These are phyloP conservation scores for Talpa occidentalis DNA, from an alignment of 2,113 vertebrate species.

Conservation along the genomic window DNA sequence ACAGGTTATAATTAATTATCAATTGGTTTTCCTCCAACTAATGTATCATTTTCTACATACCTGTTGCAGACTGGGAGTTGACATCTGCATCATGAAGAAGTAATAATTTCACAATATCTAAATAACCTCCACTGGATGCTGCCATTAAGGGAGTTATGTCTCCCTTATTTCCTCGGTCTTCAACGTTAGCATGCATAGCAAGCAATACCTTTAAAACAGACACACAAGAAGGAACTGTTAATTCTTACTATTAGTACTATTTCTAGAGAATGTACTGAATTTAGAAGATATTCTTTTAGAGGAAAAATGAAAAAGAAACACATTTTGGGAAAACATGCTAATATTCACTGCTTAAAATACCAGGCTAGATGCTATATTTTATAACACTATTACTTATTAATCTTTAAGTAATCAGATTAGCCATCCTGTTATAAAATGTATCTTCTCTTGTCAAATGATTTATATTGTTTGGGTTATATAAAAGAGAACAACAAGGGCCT, in stretches of 20 bases:
- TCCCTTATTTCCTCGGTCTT: constrained; percentile 98
- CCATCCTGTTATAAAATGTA: constrained; percentile 32
- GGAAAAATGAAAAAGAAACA: constrained; percentile 58
- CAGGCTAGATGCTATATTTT: not conserved
- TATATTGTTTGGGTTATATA: constrained; percentile 31
- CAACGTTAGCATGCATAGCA: constrained; percentile 99
- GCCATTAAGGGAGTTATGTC: constrained; percentile 99
- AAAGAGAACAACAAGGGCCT: constrained; percentile 42
- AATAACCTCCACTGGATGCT: constrained; percentile 98
- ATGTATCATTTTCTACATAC: constrained; percentile 83
- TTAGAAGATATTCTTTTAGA: constrained; percentile 37
- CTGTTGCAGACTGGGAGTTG: constrained; percentile 98
- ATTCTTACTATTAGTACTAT: constrained; percentile 39
- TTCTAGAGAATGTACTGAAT: constrained; percentile 56
- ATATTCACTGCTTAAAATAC: constrained; percentile 28
- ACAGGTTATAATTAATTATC: not conserved
- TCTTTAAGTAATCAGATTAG: constrained; percentile 39
- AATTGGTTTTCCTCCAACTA: constrained; percentile 16
- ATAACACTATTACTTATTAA: not conserved
- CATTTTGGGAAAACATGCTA: constrained; percentile 41
- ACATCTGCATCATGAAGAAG: constrained; percentile 98
- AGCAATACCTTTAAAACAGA: constrained; percentile 92
- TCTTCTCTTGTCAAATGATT: constrained; percentile 12
- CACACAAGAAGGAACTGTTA: constrained; percentile 47
- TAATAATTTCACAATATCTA: constrained; percentile 98